Conservation (phyloP, 2,113 vertebrate genomes). For the Elephas maximus region DNA sequence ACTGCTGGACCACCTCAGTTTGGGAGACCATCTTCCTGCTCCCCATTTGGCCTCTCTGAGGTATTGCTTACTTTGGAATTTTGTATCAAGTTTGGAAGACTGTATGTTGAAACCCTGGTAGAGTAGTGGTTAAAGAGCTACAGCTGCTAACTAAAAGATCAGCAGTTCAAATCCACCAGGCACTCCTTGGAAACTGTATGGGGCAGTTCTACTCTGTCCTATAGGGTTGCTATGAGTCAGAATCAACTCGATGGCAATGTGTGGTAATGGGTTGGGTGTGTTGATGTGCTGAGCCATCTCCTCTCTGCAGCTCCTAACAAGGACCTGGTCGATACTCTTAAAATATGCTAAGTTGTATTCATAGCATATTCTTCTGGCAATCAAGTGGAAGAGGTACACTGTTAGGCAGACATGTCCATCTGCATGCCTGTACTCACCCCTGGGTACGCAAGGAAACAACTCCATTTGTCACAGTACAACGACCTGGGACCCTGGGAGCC, state of each 20-base stretch:
- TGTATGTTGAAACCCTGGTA: neutral
- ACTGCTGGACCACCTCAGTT: neutral
- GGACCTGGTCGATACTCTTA: neutral
- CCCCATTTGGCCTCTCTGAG: neutral
- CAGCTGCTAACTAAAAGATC: no score
- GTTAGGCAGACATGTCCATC: neutral
- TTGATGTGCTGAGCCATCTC: neutral
- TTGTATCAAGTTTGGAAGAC: neutral
- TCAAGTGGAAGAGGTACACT: neutral
- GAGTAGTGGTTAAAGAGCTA: no score
- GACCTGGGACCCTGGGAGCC: slow-evolving; percentile 72
- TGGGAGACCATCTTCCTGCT: neutral
- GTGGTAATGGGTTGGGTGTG: no score
- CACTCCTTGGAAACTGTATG: no score
- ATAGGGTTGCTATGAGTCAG: no score
- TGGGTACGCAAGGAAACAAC: slow-evolving; percentile 64
- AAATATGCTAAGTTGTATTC: slow-evolving; percentile 23
- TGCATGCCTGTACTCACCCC: slow-evolving; percentile 40
- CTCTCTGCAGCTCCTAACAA: slow-evolving; percentile 24
- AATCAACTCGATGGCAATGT: no score
- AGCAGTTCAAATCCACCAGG: no score
- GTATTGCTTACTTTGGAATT: slow-evolving; percentile 15
- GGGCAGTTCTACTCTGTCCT: no score
- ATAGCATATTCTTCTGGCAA: slow-evolving; percentile 38
- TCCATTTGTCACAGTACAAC: slow-evolving; percentile 76